A percentile compares a stretch with the other conserved stretches of the same genome.
Conservation (phyloP, 1,140 invertebrate species). For the Pteromalus puparum region DNA sequence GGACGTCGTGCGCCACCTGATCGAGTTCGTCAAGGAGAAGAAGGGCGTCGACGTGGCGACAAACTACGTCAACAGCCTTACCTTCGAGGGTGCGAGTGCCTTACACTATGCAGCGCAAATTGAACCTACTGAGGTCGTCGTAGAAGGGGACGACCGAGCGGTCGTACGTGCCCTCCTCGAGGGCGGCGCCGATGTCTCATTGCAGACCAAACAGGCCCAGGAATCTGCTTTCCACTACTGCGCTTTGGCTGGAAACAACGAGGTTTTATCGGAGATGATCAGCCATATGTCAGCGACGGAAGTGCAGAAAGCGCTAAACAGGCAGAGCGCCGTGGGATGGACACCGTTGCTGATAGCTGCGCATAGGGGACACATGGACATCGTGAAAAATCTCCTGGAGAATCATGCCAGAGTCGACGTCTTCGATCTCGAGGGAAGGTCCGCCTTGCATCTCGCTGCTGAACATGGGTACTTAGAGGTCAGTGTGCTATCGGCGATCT, state of each 20-base stretch:
- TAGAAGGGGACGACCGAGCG: conserved; percentile 90
- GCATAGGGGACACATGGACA: conserved; percentile 86
- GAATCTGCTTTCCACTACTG: conserved; percentile 98
- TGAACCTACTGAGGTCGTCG: conserved; percentile 84
- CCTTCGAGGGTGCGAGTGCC: conserved; percentile 94
- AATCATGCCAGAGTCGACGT: conserved; percentile 98
- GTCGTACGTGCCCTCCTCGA: conserved; percentile 92
- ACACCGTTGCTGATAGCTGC: conserved; percentile 96
- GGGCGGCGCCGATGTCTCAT: conserved; percentile 90
- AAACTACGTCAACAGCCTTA: conserved; percentile 87
- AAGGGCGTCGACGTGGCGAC: conserved; percentile 83
- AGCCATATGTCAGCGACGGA: conserved; percentile 90
- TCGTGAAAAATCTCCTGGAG: conserved; percentile 89
- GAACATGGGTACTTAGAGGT: conserved; percentile 93
- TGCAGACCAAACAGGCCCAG: conserved; percentile 88
- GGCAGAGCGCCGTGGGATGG: conserved; percentile 94
- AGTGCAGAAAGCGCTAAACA: conserved; percentile 94
- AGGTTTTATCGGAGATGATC: conserved; percentile 95
- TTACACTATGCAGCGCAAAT: conserved; percentile 93
- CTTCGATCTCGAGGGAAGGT: conserved; percentile 96
- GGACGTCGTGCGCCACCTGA: conserved; percentile 89
- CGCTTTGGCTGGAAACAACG: conserved; percentile 95
- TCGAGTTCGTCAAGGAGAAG: conserved; percentile 88
- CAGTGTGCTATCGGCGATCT: conserved; percentile 72
- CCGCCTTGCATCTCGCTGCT: conserved; percentile 95